phyloP scores from a whole-genome alignment of 2,113 vertebrate species.

The Erpornis zantholeuca region DNA sequence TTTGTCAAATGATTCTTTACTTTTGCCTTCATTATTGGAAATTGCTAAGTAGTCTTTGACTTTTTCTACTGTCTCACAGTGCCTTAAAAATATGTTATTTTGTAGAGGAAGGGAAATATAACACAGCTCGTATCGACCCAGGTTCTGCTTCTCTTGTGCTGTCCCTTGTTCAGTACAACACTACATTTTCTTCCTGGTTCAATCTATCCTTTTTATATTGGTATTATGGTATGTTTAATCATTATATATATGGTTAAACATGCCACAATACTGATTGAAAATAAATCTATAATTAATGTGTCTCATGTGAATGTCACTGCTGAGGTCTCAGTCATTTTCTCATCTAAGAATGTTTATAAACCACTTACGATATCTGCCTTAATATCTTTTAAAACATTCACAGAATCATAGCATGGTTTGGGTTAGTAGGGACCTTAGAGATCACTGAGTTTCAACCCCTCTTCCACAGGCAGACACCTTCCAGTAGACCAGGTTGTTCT shows the following conservation, averaged over 20 bases:
- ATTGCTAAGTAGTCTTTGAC: neutral
- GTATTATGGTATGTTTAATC: neutral
- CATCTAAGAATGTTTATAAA: neutral
- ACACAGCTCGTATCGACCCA: neutral
- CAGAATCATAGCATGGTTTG: neutral
- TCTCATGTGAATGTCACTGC: neutral
- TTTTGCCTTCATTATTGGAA: neutral
- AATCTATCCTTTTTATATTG: neutral
- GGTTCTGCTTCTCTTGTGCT: neutral
- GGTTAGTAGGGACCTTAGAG: neutral
- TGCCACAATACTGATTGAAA: constrained; percentile 31
- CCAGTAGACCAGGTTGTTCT: neutral
- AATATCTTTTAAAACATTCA: neutral
- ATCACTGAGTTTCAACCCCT: neutral
- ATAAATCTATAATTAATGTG: constrained; percentile 55
- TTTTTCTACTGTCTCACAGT: neutral
- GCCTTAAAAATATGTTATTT: neutral
- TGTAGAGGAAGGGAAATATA: neutral
- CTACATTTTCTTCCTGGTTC: neutral
- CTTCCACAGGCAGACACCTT: neutral
- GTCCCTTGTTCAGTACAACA: neutral
- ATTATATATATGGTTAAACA: neutral
- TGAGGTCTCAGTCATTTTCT: neutral
- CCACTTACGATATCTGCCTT: neutral
- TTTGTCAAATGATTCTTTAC: neutral